Conservation (phyloP, 2,113 vertebrate genomes). For the Orientallactaga bullata region DNA sequence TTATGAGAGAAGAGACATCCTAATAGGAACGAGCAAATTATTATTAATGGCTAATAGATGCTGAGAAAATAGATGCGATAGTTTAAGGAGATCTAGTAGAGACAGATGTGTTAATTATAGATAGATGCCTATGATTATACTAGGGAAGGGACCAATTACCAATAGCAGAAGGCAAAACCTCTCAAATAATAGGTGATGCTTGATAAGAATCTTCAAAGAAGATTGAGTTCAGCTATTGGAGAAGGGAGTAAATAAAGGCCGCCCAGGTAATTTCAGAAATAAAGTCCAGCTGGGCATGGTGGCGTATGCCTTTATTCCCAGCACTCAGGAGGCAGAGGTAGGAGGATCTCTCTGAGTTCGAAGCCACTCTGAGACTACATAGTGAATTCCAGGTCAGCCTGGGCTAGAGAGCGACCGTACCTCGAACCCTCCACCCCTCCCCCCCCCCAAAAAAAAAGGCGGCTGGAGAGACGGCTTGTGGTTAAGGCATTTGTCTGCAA, state of each 20-base stretch:
- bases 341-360: too few species aligned
- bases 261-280: slow-evolving; percentile 3
- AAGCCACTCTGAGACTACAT: too few species aligned
- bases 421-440: too few species aligned
- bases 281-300: neutral
- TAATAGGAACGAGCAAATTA: neutral
- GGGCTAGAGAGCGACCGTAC: too few species aligned
- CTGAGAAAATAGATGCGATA: neutral
- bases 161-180: neutral
- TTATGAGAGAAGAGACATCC: neutral
- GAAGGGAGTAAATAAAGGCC: slow-evolving; percentile 15
- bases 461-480: too few species aligned
- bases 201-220: slow-evolving; percentile 41
- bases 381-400: too few species aligned
- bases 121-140: neutral
- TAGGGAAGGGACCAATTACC: slow-evolving; percentile 12
- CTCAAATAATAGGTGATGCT: neutral
- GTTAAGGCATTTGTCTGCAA: too few species aligned
- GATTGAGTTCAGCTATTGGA: neutral
- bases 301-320: too few species aligned
- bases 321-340: too few species aligned
- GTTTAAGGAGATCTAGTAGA: slow-evolving; percentile 14
- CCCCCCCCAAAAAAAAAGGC: too few species aligned
- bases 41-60: neutral
- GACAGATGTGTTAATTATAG: neutral